Conservation (phyloP, 2,888 invertebrate species). For the Siphonodentalium dalli region DNA sequence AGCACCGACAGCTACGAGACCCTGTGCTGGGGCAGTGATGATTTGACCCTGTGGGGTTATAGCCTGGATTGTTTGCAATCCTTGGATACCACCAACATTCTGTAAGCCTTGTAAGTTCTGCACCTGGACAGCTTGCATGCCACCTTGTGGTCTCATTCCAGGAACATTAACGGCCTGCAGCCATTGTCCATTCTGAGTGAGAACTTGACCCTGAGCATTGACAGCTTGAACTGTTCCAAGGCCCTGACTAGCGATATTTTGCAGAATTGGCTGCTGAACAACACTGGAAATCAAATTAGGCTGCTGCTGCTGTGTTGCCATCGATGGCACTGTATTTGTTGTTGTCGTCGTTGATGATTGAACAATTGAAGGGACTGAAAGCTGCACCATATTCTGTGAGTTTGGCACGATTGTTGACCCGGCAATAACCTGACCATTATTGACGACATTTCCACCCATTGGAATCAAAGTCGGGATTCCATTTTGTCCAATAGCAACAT, state of each 20-base stretch:
- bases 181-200: slow-evolving; percentile 42
- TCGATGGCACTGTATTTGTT: slow-evolving; percentile 37
- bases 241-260: slow-evolving; percentile 39
- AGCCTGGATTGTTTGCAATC: slow-evolving; percentile 41
- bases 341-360: slow-evolving; percentile 37
- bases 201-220: slow-evolving; percentile 40
- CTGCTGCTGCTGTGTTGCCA: slow-evolving; percentile 33
- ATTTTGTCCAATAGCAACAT: slow-evolving; percentile 17
- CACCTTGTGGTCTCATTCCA: slow-evolving; percentile 33
- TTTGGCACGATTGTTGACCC: no score
- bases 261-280: slow-evolving; percentile 38
- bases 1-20: slow-evolving; percentile 21
- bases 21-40: slow-evolving; percentile 27
- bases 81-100: slow-evolving; percentile 39
- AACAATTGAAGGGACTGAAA: slow-evolving; percentile 35
- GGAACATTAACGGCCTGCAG: slow-evolving; percentile 43
- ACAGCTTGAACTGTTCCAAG: slow-evolving; percentile 39
- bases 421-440: no score
- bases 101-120: slow-evolving; percentile 51
- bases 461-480: slow-evolving; percentile 38
- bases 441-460: slow-evolving; percentile 33
- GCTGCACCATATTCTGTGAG: slow-evolving; percentile 28
- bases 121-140: slow-evolving; percentile 46
- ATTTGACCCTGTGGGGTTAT: slow-evolving; percentile 47
- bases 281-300: slow-evolving; percentile 19